Evolutionary conservation across 2,888 invertebrate species (phyloP).

Genomic region (Monochamus alternatus): DNA sequence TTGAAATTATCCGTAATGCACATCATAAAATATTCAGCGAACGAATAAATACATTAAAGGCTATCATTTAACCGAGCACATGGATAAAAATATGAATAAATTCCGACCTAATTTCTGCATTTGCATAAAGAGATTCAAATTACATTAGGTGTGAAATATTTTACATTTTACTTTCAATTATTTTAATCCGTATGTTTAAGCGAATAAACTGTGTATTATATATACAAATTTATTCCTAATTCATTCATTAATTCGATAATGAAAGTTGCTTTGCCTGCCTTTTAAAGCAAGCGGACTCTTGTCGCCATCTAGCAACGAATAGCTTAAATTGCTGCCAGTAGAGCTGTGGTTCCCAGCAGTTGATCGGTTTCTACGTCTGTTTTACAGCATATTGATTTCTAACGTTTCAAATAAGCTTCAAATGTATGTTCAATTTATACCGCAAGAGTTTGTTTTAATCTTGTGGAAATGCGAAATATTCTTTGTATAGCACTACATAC

Average conservation of each 20-base stretch:
- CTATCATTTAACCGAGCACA: conserved; percentile 10
- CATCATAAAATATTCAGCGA: conserved; percentile 11
- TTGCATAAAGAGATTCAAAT: conserved; percentile 50
- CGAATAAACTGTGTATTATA: conserved; percentile 47
- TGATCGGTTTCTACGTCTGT: background rate
- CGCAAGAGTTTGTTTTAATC: too few species aligned
- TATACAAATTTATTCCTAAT: conserved; percentile 53
- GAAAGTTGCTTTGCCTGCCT: conserved; percentile 18
- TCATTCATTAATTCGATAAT: conserved; percentile 48
- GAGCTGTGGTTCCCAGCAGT: background rate
- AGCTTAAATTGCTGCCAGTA: conserved; percentile 26
- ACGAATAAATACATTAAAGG: conserved; percentile 3
- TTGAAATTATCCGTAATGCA: background rate
- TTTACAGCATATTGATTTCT: background rate
- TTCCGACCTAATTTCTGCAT: conserved; percentile 49
- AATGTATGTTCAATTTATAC: too few species aligned
- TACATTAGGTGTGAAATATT: conserved; percentile 49
- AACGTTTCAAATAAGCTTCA: background rate
- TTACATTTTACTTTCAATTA: conserved; percentile 53
- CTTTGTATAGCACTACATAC: too few species aligned
- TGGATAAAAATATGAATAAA: conserved; percentile 43
- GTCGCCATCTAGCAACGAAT: conserved; percentile 47
- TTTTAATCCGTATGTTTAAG: conserved; percentile 52
- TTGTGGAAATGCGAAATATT: too few species aligned
- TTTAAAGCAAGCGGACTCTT: conserved; percentile 24